Percentiles rank a stretch among this genome's conserved stretches.
phyloP scores from a whole-genome alignment of 1,140 invertebrate genomes.

The Eupeodes corollae region DNA sequence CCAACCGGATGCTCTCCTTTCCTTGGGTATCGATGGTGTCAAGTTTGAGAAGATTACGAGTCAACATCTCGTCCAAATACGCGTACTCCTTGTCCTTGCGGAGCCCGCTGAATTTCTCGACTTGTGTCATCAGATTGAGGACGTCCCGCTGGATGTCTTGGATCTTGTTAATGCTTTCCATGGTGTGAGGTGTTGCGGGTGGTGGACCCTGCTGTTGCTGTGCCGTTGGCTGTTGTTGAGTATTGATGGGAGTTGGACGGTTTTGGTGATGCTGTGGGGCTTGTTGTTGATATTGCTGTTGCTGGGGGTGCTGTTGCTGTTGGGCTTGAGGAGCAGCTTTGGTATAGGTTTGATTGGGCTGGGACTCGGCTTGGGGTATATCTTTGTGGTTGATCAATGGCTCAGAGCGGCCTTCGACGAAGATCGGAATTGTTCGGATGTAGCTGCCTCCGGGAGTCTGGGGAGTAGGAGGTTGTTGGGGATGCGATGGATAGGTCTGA shows the following conservation, averaged over 20 bases:
- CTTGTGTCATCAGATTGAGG: slow-evolving; percentile 59
- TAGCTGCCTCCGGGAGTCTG: slow-evolving; percentile 27
- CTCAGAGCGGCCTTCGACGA: slow-evolving; percentile 69
- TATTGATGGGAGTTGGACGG: slow-evolving; percentile 20
- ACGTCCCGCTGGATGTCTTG: slow-evolving; percentile 70
- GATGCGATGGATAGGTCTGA: slow-evolving; percentile 1
- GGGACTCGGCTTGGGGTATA: slow-evolving; percentile 37
- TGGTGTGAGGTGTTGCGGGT: slow-evolving; percentile 40
- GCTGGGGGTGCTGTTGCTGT: slow-evolving; percentile 25
- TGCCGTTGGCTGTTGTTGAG: slow-evolving; percentile 17
- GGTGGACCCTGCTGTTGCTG: slow-evolving; percentile 16
- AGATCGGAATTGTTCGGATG: slow-evolving; percentile 76
- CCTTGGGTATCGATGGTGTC: slow-evolving; percentile 88
- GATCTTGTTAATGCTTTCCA: slow-evolving; percentile 66
- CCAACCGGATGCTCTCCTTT: slow-evolving; percentile 73
- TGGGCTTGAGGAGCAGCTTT: slow-evolving; percentile 30
- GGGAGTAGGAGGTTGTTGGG: slow-evolving; percentile 27
- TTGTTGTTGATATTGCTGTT: slow-evolving; percentile 32
- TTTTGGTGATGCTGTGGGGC: slow-evolving; percentile 19
- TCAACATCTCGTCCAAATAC: slow-evolving; percentile 90
- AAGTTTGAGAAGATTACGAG: slow-evolving; percentile 77
- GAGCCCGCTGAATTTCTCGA: slow-evolving; percentile 63
- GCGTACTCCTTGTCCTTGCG: slow-evolving; percentile 74
- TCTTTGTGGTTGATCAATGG: slow-evolving; percentile 50
- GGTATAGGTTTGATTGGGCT: slow-evolving; percentile 33